Evolutionary conservation across 2,113 vertebrate genomes (phyloP).

Genomic region (Larimichthys polyactis): DNA sequence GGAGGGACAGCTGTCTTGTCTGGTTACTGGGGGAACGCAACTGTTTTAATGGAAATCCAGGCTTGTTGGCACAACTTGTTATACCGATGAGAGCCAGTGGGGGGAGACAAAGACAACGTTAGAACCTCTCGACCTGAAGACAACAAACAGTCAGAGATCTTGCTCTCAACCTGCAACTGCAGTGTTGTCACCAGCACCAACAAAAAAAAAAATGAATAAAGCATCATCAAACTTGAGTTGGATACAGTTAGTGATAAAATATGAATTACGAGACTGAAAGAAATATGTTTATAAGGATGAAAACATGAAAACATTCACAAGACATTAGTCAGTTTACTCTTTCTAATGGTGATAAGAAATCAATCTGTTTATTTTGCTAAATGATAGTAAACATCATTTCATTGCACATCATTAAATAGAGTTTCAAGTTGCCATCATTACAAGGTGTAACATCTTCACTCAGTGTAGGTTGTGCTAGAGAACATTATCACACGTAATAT

Average conservation of each 20-base stretch:
- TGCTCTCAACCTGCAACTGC: neutral
- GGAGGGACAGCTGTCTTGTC: neutral
- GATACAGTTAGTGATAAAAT: neutral
- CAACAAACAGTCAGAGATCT: neutral
- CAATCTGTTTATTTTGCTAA: no score
- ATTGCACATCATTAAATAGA: neutral
- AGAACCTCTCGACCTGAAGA: neutral
- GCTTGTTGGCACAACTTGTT: neutral
- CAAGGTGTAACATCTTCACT: no score
- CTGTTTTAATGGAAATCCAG: neutral
- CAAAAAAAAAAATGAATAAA: neutral
- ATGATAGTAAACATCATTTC: neutral
- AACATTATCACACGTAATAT: no score
- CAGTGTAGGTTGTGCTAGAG: no score
- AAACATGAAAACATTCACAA: neutral
- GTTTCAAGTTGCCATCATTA: neutral
- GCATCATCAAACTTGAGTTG: no score
- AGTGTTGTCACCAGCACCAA: neutral
- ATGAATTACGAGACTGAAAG: neutral
- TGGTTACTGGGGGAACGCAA: neutral
- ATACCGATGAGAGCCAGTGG: neutral
- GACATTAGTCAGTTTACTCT: neutral
- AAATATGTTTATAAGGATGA: neutral
- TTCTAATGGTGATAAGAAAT: no score
- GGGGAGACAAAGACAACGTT: slow-evolving; percentile 22